Evolutionary conservation across 2,888 invertebrate species (phyloP), one percentile per base, ranked within the genome.

Genomic region (Thymelicus lineola): DNA sequence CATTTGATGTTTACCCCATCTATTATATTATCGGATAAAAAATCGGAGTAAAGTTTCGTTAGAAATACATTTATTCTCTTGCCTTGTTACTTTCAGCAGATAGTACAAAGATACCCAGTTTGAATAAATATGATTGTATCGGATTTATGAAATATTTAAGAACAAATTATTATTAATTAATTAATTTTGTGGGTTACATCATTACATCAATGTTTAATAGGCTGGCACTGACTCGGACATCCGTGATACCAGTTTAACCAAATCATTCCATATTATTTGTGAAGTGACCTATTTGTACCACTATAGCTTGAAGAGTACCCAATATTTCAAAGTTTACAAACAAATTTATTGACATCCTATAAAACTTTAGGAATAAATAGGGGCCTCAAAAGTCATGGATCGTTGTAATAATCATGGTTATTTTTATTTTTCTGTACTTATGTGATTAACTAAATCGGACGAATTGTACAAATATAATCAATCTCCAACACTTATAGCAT

Each of bases 71-170:
- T 72, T 71, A 67, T 72, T 60, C 9, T 69, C 66, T 61, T 66
- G 35, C 57, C 53, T 65, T 60, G 36, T 71, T 73, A 61, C 42
- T 58, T 66, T 66, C 42, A 36, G 58, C 20, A 50, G 48, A 66
- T 48, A 72, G 58, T 53, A 60, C 66, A 59, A 62, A 68, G 15
- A 62, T 35, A 62, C 36, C 67, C 68, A 68, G 61, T 68, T 68
- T 17, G 17, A 67, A 67, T 60, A 67, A 67, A 61, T 67, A 67
- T 62, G 61, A 55, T 28, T 61, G 68, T 62, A 62, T 55, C 45
- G 61, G 35, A 67, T 61, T 61, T 67, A 67, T n/a, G n/a, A n/a
- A n/a, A n/a, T 67, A 67, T 62, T 68, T 62, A 68, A 68, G 68
- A 68, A 68, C 68, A 61, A 68, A 68, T 68, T 55, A 68, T 68